These are phyloP conservation scores for Charina bottae DNA, from an alignment of 2,113 vertebrate genomes.

Conservation along the genomic window DNA sequence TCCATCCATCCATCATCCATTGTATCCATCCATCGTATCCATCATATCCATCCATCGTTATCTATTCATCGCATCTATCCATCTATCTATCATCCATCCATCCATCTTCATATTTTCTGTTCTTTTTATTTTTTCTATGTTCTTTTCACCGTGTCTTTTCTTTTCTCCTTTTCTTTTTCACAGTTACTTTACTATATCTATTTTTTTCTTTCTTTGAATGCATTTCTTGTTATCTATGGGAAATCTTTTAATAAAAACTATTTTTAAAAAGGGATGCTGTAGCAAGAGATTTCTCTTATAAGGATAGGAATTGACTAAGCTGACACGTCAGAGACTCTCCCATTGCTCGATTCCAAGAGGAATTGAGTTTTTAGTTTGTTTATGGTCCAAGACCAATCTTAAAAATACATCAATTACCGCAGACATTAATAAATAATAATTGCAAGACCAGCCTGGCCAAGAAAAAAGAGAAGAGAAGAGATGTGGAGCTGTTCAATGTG, in stretches of 20 bases:
- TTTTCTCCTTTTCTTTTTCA: too few species aligned
- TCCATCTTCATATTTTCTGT: background rate
- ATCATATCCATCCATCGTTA: too few species aligned
- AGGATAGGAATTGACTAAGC: background rate
- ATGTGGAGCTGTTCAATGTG: background rate
- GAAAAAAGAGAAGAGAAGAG: background rate
- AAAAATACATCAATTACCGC: background rate
- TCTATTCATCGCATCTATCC: too few species aligned
- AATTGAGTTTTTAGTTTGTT: background rate
- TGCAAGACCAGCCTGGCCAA: background rate
- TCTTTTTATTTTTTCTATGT: background rate
- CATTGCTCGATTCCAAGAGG: background rate
- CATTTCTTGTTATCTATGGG: too few species aligned
- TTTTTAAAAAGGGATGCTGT: background rate
- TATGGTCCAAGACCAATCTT: background rate
- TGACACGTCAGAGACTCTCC: background rate
- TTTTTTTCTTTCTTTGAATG: too few species aligned
- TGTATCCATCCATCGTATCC: too few species aligned
- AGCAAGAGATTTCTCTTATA: background rate
- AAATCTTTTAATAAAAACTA: too few species aligned
- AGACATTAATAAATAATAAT: background rate
- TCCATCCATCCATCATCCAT: too few species aligned
- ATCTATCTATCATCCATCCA: too few species aligned
- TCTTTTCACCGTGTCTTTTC: too few species aligned
- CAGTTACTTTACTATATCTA: too few species aligned